Base-by-base conservation (phyloP, 1,140 invertebrate genomes). In the Atopsyche davidsoni region DNA sequence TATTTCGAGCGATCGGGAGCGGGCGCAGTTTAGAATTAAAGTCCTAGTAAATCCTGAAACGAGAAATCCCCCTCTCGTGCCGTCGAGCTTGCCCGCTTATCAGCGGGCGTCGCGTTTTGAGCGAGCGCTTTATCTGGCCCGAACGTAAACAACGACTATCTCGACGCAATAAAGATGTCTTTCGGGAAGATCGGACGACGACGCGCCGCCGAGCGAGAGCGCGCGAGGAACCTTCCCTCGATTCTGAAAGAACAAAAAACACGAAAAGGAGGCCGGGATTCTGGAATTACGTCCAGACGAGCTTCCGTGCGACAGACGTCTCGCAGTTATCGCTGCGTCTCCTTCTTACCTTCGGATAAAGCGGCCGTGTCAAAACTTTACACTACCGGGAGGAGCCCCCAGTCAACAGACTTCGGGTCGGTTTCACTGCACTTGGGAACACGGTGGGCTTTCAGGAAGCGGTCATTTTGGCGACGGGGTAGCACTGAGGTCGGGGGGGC, bases 311-410 rank as follows among this genome's bases (percentile, higher is more conserved):
- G 48, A 43, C 40, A 35, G 35, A 43, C 25, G 46, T 49, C 32
- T 31, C 35, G 21, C 36, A 17, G 24, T 22, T 40, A 10, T 46
- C 34, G 9, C 36, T 39, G 31, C 38, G 32, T 48, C 45, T 44
- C 52, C 24, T 38, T 48, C 45, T 48, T 48, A 54, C 46, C 52
- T 48, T 46, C 14, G 25, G 31, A 31, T 24, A 43, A 36, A 28
- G 39, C 39, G 47, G 57, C 58, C 62, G 39, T 44, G 48, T 51
- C 48, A 51, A 51, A 51, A 51, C 40, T 44, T 44, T 43, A 51
- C 46, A 45, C 32, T 14, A 44, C 41, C 41, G 38, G 32, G 39
- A 23, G 35, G 18, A 42, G 31, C 46, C 23, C 22, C 46, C 23
- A 34, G 25, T 49, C 38, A 18, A 34, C 24, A 24, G 31, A 40